These are phyloP conservation scores for Capreolus pygargus DNA, from an alignment of 2,113 vertebrate genomes.

Conservation along the genomic window DNA sequence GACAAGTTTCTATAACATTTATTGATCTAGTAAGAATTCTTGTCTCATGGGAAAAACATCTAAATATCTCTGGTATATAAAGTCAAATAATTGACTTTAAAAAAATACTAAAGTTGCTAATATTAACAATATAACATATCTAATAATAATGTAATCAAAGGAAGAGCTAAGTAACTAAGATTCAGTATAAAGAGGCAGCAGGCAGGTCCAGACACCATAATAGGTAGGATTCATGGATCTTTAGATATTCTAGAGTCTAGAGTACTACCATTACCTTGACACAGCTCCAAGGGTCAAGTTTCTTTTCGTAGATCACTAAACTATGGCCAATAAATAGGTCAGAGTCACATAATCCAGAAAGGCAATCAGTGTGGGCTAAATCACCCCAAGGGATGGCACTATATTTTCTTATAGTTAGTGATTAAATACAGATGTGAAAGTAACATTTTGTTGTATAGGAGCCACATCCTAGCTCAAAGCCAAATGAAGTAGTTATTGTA, in stretches of 20 bases:
- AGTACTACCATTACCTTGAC: not conserved
- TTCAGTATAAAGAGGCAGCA: not conserved
- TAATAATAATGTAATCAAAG: not conserved
- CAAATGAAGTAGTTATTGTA: not conserved
- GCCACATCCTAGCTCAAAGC: not conserved
- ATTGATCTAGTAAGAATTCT: not conserved
- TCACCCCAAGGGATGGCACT: not conserved
- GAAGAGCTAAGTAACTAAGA: not conserved
- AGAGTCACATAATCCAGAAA: not conserved
- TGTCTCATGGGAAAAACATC: not conserved
- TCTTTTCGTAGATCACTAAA: not conserved
- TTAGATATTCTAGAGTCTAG: not conserved
- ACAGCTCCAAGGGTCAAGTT: not conserved
- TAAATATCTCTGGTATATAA: not conserved
- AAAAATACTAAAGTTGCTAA: not conserved
- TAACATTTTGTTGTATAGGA: not conserved
- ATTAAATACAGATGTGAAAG: not conserved
- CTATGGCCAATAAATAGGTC: not conserved
- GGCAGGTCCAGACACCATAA: not conserved
- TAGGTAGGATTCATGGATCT: not conserved
- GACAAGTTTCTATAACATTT: not conserved
- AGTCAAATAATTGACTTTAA: not conserved
- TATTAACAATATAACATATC: not conserved
- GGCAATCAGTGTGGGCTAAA: not conserved
- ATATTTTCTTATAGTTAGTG: not conserved